phyloP scores from a whole-genome alignment of 2,797 vertebrate genomes.

The Myotis findleyi region DNA sequence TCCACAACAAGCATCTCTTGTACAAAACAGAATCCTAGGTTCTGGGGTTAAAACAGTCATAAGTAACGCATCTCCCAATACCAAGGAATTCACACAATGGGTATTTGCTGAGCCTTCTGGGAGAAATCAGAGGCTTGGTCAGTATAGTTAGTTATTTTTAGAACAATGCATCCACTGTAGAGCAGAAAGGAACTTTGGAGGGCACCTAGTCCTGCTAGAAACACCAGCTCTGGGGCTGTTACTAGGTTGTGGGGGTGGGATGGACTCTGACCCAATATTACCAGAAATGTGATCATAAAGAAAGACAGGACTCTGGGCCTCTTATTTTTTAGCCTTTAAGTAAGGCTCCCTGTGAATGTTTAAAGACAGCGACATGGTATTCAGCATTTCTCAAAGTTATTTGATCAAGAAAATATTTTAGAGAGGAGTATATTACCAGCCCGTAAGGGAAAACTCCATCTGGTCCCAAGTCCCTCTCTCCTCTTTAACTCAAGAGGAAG shows the following conservation, averaged over 20 bases:
- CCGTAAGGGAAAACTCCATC: background rate
- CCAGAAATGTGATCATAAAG: background rate
- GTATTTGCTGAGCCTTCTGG: constrained; percentile 48
- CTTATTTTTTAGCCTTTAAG: constrained; percentile 5
- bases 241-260: background rate
- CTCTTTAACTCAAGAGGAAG: background rate
- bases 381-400: background rate
- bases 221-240: background rate
- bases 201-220: background rate
- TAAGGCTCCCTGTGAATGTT: background rate
- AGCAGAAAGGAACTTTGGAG: background rate
- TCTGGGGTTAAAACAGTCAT: background rate
- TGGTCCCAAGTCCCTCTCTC: background rate
- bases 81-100: constrained; percentile 30
- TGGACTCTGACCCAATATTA: background rate
- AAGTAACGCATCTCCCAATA: background rate
- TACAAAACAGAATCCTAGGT: constrained; percentile 9
- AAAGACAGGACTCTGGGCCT: background rate
- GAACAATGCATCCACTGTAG: constrained; percentile 53
- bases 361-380: background rate
- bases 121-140: constrained; percentile 58
- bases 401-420: background rate
- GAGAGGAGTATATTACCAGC: background rate
- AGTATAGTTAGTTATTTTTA: constrained; percentile 55
- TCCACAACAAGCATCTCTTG: background rate